phyloP scores from a whole-genome alignment of 2,113 vertebrate genomes.

The Myrmecophaga tridactyla region DNA sequence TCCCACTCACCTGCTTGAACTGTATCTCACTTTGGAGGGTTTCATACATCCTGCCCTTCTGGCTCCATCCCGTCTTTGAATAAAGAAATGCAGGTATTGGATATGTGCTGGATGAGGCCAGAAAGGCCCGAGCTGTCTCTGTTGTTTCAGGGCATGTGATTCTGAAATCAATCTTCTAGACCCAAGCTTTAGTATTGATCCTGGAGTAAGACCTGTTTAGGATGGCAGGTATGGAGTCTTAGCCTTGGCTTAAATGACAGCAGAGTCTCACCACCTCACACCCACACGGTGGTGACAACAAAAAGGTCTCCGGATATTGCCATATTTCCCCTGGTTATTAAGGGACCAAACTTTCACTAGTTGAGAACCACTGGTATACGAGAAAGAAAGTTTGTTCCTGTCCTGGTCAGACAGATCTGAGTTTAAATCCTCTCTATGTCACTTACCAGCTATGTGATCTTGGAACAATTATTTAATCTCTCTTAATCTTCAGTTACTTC shows the following conservation, averaged over 20 bases:
- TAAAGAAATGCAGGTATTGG: not conserved
- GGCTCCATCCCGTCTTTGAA: not conserved
- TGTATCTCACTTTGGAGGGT: not conserved
- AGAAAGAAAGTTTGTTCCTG: not conserved
- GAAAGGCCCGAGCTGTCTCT: not conserved
- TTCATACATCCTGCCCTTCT: not conserved
- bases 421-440: not conserved
- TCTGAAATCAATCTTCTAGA: not conserved
- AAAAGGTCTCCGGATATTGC: not conserved
- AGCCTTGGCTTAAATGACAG: not conserved
- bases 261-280: too few species aligned
- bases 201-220: not conserved
- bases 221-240: not conserved
- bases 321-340: not conserved
- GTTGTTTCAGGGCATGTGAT: not conserved
- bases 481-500: not conserved
- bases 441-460: not conserved
- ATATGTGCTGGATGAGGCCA: not conserved
- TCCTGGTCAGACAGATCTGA: not conserved
- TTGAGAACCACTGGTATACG: not conserved
- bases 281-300: not conserved
- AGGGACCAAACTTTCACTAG: not conserved
- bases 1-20: not conserved
- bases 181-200: too few species aligned
- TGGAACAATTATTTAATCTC: not conserved